Percentiles rank a stretch among this genome's conserved stretches.
Evolutionary conservation across 2,888 invertebrate species (phyloP).

Genomic region (Parochlus steinenii): DNA sequence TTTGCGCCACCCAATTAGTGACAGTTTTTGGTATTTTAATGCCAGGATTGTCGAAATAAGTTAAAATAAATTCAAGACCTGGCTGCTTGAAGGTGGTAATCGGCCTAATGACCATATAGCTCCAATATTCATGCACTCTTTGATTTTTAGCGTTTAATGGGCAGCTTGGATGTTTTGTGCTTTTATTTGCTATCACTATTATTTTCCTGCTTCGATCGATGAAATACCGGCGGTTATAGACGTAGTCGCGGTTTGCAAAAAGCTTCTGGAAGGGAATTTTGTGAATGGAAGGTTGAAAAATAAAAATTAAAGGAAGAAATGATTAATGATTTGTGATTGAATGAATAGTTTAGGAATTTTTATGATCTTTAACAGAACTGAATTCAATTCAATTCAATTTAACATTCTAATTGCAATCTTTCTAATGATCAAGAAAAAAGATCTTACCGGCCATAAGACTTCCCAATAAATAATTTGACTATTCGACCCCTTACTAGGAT

Average conservation of each 20-base stretch:
- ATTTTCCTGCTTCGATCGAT: slow-evolving; percentile 39
- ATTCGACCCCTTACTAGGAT: slow-evolving; percentile 36
- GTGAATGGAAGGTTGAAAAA: background rate
- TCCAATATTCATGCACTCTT: slow-evolving; percentile 68
- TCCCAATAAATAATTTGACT: slow-evolving; percentile 77
- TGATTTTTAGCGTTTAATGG: slow-evolving; percentile 51
- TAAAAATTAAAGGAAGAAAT: background rate
- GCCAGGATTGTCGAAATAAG: slow-evolving; percentile 75
- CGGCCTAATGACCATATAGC: slow-evolving; percentile 69
- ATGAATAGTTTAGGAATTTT: slow-evolving; percentile 6
- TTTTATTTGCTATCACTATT: slow-evolving; percentile 48
- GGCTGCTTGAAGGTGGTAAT: slow-evolving; percentile 24
- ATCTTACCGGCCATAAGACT: slow-evolving; percentile 68
- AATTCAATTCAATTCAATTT: background rate
- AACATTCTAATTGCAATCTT: background rate
- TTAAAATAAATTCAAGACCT: slow-evolving; percentile 60
- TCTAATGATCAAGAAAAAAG: background rate
- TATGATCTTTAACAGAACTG: background rate
- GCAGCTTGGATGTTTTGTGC: slow-evolving; percentile 49
- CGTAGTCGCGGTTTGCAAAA: slow-evolving; percentile 75
- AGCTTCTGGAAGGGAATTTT: slow-evolving; percentile 38
- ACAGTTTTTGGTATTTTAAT: slow-evolving; percentile 50
- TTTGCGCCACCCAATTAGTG: slow-evolving; percentile 55
- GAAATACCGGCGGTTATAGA: slow-evolving; percentile 54
- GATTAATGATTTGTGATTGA: background rate